These are phyloP conservation scores for Drosophila sproati DNA, from an alignment of 1,140 invertebrate species.

Conservation along the genomic window DNA sequence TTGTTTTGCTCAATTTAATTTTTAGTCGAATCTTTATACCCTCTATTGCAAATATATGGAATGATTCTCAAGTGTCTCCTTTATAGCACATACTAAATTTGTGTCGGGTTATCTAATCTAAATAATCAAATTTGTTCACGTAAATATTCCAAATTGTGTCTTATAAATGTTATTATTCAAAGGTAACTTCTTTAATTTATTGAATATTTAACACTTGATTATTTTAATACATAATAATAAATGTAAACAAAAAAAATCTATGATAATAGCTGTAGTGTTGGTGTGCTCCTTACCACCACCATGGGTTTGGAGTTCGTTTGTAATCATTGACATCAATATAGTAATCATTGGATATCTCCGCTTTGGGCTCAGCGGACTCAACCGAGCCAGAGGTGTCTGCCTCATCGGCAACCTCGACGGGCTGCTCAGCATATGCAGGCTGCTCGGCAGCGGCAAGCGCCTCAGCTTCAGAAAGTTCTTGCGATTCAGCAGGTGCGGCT, in stretches of 20 bases:
- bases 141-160: too few species aligned
- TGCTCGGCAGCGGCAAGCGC: not conserved
- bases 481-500: conserved; percentile 13
- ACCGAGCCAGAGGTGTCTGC: not conserved
- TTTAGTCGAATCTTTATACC: too few species aligned
- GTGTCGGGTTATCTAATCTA: not conserved
- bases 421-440: conserved; percentile 5
- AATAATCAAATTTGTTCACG: not conserved
- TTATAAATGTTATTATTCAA: too few species aligned
- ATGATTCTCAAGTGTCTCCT: not conserved
- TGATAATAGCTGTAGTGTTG: not conserved
- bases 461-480: not conserved
- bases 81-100: too few species aligned
- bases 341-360: conserved; percentile 14
- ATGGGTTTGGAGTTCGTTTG: not conserved
- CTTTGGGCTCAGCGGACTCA: not conserved
- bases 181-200: not conserved
- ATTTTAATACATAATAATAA: conserved; percentile 7
- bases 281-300: conserved; percentile 15
- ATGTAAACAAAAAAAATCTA: not conserved
- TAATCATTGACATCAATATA: conserved; percentile 28
- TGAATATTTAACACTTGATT: conserved; percentile 9
- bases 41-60: too few species aligned
- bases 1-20: too few species aligned
- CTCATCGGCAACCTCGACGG: not conserved